Conservation (phyloP, 2,888 invertebrate species). For the Rhamnusium bicolor region DNA sequence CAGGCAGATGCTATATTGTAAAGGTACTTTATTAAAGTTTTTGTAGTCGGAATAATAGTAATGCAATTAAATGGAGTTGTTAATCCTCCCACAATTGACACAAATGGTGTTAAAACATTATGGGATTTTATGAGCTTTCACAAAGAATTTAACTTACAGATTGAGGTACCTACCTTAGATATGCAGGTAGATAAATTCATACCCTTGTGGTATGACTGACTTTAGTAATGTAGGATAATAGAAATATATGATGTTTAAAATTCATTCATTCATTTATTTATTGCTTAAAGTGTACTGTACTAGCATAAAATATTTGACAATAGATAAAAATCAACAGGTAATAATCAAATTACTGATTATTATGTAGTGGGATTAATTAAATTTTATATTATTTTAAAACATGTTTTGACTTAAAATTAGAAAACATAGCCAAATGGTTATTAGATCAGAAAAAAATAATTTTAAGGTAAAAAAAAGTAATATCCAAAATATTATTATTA, state of each 20-base stretch:
- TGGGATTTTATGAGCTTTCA: neutral
- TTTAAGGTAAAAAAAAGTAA: too few relatives aligned
- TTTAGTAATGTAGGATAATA: neutral
- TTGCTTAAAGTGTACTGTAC: too few relatives aligned
- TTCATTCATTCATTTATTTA: neutral
- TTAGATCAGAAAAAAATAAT: too few relatives aligned
- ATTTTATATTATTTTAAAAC: too few relatives aligned
- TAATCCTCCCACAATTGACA: constrained; percentile 22
- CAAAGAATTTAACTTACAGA: neutral
- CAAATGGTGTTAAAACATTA: constrained; percentile 20
- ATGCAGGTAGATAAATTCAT: constrained; percentile 8
- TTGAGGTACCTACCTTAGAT: constrained; percentile 5
- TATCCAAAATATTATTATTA: too few relatives aligned
- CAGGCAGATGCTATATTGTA: neutral
- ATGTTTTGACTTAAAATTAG: too few relatives aligned
- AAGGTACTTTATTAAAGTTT: neutral
- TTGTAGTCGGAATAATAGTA: neutral
- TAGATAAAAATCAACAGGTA: too few relatives aligned
- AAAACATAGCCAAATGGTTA: too few relatives aligned
- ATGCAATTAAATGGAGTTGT: neutral
- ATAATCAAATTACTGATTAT: too few relatives aligned
- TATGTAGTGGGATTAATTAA: too few relatives aligned
- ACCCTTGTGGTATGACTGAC: neutral
- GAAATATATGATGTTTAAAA: neutral
- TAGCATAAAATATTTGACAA: too few relatives aligned